phyloP scores from a whole-genome alignment of 37 sponge, comb jelly and placozoan species.

The Hexactinellida sp. region DNA sequence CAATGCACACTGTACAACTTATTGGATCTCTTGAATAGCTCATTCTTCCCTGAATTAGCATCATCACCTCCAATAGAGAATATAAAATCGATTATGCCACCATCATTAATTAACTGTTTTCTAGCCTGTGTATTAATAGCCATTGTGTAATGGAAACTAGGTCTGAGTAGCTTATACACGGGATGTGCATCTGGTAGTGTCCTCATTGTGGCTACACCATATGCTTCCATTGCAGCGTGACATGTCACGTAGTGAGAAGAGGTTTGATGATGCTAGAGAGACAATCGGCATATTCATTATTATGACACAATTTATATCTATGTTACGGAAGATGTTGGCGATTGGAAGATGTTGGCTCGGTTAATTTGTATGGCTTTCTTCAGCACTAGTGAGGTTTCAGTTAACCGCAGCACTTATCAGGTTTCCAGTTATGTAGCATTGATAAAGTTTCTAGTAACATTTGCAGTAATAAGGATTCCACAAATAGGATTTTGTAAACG shows the following conservation, averaged over 20 bases:
- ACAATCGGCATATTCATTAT: neutral
- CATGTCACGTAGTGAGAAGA: slow-evolving; percentile 38
- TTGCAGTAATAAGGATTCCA: too few species aligned
- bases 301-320: too few species aligned
- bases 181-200: slow-evolving; percentile 51
- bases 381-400: too few species aligned
- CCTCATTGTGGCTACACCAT: slow-evolving; percentile 32
- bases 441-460: too few species aligned
- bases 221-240: slow-evolving; percentile 47
- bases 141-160: slow-evolving; percentile 37
- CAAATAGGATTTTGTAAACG: too few species aligned
- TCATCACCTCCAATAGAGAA: slow-evolving; percentile 34
- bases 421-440: too few species aligned
- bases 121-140: slow-evolving; percentile 36
- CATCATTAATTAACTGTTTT: slow-evolving; percentile 17
- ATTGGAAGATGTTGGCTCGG: too few species aligned
- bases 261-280: slow-evolving; percentile 32
- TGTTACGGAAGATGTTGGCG: too few species aligned
- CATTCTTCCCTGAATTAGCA: neutral
- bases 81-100: slow-evolving; percentile 27
- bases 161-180: slow-evolving; percentile 38
- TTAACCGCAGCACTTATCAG: too few species aligned
- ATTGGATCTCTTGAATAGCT: slow-evolving; percentile 15
- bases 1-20: slow-evolving; percentile 3
- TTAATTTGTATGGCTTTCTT: too few species aligned